Base-by-base conservation (phyloP, 2,888 invertebrate genomes). In the Drosophila hawaiiensis region DNA sequence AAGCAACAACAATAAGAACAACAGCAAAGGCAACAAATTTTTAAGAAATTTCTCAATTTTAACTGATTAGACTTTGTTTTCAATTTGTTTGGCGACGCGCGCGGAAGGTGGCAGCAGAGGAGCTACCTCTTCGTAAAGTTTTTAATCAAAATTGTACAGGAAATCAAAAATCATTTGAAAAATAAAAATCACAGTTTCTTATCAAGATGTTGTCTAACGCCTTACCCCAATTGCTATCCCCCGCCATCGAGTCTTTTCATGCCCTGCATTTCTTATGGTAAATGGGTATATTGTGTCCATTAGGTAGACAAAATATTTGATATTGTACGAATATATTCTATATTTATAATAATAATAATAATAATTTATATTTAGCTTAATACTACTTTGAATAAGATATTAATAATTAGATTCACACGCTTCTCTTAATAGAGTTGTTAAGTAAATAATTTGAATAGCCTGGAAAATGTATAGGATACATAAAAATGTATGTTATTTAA, bases 81-180 rank as follows among this genome's bases (percentile, higher is more conserved):
- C 90, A 89, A 91, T 89, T 85, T 90, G 85, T 84, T 80, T 80
- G 68, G 55, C 71, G 53, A 67, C 63, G 64, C 58, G 68, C 59
- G 54, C 59, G 58, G 63, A 47, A 54, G 65, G 68, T 49, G 72
- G 70, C 60, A 69, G 58, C 59, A 60, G 63, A 61, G 76, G 54
- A 43, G 35, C 54, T 71, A 68, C 79, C 82, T 66, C 49, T 76
- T 72, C 68, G 74, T 66, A 77, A 70, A 83, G 78, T 90, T 90
- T 91, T 90, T 88, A 91, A 91, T 90, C 91, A 89, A 90, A 91
- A 91, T 84, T 91, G 91, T 91, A 88, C 91, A 91, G 90, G 91
- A 90, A 91, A 91, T 90, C 90, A 90, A 91, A 87, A 89, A 91
- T 91, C 87, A 87, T 88, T 87, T 91, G 75, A 81, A 88, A 88